Percentiles rank a stretch among this genome's conserved stretches.
These are phyloP conservation scores for Charadrius vociferus DNA, from an alignment of 2,113 vertebrate genomes.

Conservation along the genomic window DNA sequence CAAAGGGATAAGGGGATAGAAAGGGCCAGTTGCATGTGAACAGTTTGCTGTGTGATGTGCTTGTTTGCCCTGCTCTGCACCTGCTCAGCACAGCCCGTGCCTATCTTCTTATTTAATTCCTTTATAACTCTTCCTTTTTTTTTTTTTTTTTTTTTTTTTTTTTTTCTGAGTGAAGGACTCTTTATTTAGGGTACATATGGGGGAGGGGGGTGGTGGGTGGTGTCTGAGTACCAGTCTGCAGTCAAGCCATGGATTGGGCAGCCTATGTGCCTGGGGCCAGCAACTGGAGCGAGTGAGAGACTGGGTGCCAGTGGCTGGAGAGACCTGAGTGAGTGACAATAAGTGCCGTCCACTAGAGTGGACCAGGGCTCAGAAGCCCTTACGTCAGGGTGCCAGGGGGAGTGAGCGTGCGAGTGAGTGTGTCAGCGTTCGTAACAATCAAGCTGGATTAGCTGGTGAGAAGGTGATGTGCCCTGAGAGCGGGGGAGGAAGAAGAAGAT, in stretches of 20 bases:
- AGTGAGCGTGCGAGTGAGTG: fast-evolving
- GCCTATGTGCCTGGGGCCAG: background rate
- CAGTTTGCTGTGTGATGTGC: background rate
- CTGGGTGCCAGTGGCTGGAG: background rate
- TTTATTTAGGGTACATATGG: background rate
- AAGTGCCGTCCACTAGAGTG: background rate
- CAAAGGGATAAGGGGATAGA: too few species aligned
- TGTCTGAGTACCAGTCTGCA: background rate
- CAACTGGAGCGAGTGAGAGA: too few species aligned
- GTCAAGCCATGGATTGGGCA: background rate
- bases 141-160: too few species aligned
- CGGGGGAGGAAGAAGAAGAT: background rate
- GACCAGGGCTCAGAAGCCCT: background rate
- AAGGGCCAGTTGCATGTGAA: background rate
- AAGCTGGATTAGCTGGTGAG: background rate
- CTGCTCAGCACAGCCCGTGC: background rate
- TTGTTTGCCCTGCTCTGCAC: background rate
- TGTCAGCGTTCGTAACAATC: fast-evolving
- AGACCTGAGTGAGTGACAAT: background rate
- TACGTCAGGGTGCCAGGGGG: background rate
- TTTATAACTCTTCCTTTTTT: background rate
- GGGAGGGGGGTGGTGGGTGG: too few species aligned
- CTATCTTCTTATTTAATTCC: background rate
- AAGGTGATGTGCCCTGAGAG: background rate
- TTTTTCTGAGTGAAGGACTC: background rate